Evolutionary conservation across 2,113 vertebrate species (phyloP), one percentile per base, ranked within the genome.

Genomic region (Etheostoma cragini): DNA sequence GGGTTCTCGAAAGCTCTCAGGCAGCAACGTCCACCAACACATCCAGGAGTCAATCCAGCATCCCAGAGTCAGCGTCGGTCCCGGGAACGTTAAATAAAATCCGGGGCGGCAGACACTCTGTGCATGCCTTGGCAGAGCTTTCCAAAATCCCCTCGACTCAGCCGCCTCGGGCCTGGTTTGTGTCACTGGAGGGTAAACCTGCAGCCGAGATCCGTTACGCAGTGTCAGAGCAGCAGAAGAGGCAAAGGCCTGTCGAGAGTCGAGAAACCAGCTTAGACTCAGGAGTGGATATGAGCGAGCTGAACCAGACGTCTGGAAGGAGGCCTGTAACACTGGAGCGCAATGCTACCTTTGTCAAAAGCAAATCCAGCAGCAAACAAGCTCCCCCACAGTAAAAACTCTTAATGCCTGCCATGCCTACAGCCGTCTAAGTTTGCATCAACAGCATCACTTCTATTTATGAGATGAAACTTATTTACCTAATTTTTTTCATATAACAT

Each of bases 201-300:
- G 95, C 96, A 0, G 97, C 97, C 3, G 97, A 97, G 91, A 96
- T 98, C 88, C 96, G 94, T 26, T 97, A 97, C 70, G 95, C 96
- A 2, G 96, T 96, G 77, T 94, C 97, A 26, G 96, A 97, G 89
- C 93, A 97, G 85, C 94, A 93, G 80, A 96, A 96, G 90, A 96
- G 95, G 60, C 94, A 93, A 8, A 95, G 93, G 78, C 95, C 96
- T 22, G 91, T 93, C 0, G 96, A 96, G 82, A 97, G 97, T 53
- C 96, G 97, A 0, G 97, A 97, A 17, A 97, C 96, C 6, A 98
- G 97, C 63, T 93, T 98, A 14, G 97, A 98, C 86, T 98, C 97
- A 0, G 97, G 97, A 1, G 97, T 98, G 80, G 97, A 98, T 58
- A 96, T 98, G 97, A 97, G 96, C 7, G 97, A 98, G 79, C 96